Conservation (phyloP, 1,140 invertebrate genomes). For the Pachyrhynchus sulphureomaculatus region DNA sequence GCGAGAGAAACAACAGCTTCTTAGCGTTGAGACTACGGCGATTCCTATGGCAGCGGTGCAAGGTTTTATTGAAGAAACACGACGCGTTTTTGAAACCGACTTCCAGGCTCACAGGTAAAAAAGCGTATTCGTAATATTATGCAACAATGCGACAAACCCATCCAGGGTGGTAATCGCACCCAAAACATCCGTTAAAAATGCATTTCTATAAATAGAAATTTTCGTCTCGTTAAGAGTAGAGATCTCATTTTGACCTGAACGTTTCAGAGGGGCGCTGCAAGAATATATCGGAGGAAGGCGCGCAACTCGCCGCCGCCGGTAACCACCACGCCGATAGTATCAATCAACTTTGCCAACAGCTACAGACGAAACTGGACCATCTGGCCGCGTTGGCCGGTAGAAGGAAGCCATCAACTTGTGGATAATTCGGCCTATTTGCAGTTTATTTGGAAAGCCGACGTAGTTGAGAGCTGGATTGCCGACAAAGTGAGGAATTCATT, state of each 20-base stretch:
- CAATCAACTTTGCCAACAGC: slow-evolving; percentile 77
- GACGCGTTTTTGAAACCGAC: slow-evolving; percentile 98
- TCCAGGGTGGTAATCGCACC: neutral
- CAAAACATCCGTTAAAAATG: too few species aligned
- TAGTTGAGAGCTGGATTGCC: slow-evolving; percentile 99
- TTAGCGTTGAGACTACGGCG: slow-evolving; percentile 96
- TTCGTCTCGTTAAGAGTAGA: too few species aligned
- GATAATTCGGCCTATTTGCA: slow-evolving; percentile 98
- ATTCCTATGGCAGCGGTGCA: slow-evolving; percentile 99
- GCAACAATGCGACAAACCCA: neutral
- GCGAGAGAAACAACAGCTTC: slow-evolving; percentile 96
- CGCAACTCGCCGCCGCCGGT: slow-evolving; percentile 77
- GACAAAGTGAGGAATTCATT: slow-evolving; percentile 79
- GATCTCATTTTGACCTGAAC: too few species aligned
- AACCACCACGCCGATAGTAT: slow-evolving; percentile 95
- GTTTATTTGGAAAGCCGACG: slow-evolving; percentile 99
- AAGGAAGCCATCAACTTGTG: slow-evolving; percentile 83
- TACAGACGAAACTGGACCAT: slow-evolving; percentile 85
- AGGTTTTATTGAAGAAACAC: slow-evolving; percentile 90
- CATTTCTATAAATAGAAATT: too few species aligned
- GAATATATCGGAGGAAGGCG: slow-evolving; percentile 85
- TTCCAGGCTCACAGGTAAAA: slow-evolving; percentile 89
- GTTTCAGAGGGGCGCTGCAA: slow-evolving; percentile 78
- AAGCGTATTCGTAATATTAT: neutral
- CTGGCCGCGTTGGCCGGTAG: slow-evolving; percentile 80